These are phyloP conservation scores for Gonioctena quinquepunctata DNA, from an alignment of 1,140 invertebrate species.

Conservation along the genomic window DNA sequence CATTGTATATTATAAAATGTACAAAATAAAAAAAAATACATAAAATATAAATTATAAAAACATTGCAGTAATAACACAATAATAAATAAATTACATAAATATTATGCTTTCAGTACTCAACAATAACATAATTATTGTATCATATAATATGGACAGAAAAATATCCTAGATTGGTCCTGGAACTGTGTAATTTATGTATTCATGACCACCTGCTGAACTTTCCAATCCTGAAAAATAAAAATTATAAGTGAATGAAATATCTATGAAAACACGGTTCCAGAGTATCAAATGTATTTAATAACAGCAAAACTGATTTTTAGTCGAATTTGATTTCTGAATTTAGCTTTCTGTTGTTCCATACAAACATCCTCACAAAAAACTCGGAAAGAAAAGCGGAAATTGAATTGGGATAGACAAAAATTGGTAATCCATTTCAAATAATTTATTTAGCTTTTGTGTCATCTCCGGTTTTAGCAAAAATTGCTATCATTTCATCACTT, in stretches of 20 bases:
- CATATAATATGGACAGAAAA: slow-evolving; percentile 22
- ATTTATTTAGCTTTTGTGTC: no score
- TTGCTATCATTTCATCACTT: no score
- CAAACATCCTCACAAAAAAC: no score
- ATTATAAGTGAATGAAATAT: background rate
- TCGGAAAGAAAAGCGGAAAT: no score
- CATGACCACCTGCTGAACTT: slow-evolving; percentile 19
- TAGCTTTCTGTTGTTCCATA: background rate
- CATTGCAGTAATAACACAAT: slow-evolving; percentile 27
- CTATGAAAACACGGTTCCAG: background rate
- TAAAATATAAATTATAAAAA: slow-evolving; percentile 31
- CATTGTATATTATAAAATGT: slow-evolving; percentile 32
- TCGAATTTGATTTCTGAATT: background rate
- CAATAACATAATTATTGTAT: slow-evolving; percentile 5
- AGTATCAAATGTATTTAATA: background rate
- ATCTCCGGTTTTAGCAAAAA: no score
- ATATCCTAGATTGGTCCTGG: slow-evolving; percentile 10
- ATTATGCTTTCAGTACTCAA: slow-evolving; percentile 30
- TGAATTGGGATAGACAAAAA: no score
- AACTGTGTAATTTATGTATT: slow-evolving; percentile 37
- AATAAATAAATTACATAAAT: slow-evolving; percentile 41
- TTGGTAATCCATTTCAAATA: no score
- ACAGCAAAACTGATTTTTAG: background rate
- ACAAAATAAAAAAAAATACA: slow-evolving; percentile 41
- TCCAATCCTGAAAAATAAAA: background rate